phyloP scores from a whole-genome alignment of 1,140 invertebrate species.

The Atta colombica region DNA sequence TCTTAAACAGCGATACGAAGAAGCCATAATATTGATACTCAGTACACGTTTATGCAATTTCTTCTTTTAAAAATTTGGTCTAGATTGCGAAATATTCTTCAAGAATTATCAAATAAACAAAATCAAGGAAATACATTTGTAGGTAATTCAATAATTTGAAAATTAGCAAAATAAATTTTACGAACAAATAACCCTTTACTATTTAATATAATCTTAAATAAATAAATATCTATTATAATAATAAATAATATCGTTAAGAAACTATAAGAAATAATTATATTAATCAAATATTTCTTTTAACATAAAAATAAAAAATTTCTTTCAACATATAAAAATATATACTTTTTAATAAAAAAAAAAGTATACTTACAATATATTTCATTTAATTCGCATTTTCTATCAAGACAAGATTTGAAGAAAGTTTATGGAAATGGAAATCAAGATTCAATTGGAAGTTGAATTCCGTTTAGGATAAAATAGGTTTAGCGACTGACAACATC shows the following conservation, averaged over 20 bases:
- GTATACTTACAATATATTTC: background rate
- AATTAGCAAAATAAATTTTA: background rate
- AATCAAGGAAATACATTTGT: background rate
- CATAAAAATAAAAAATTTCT: background rate
- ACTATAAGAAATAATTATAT: background rate
- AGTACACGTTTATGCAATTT: constrained; percentile 30
- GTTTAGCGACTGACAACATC: background rate
- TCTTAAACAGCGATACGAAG: constrained; percentile 49
- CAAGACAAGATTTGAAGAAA: background rate
- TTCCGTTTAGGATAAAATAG: background rate
- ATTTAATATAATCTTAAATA: constrained; percentile 7
- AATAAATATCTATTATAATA: background rate
- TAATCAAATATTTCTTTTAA: background rate
- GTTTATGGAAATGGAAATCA: no score
- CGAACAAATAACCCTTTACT: background rate
- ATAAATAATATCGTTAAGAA: background rate
- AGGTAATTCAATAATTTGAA: background rate
- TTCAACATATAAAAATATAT: background rate
- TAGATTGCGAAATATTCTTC: background rate
- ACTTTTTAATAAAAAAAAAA: background rate
- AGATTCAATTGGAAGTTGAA: background rate
- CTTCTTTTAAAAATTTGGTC: constrained; percentile 6
- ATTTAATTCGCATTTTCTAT: background rate
- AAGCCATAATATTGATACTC: constrained; percentile 22
- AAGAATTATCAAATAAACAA: background rate